Percentiles rank a stretch among this genome's conserved stretches.
Evolutionary conservation across 1,140 invertebrate species (phyloP).

Genomic region (Eulimnadia texana): DNA sequence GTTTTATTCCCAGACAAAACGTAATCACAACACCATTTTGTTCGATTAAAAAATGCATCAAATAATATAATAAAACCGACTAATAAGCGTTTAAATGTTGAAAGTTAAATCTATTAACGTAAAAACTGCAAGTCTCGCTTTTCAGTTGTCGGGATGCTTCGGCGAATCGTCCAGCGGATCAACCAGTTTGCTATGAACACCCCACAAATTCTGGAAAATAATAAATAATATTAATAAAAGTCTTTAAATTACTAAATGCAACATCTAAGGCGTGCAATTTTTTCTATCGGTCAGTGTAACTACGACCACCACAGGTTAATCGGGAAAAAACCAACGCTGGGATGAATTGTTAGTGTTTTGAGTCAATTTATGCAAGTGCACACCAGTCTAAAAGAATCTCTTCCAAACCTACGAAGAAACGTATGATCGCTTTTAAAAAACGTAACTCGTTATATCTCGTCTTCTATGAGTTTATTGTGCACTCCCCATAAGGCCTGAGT

Average conservation of each 20-base stretch:
- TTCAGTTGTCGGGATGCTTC: neutral
- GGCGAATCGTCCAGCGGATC: constrained; percentile 19
- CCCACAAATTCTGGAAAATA: constrained; percentile 34
- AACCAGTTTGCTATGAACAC: constrained; percentile 33
- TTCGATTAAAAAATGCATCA: too few relatives aligned
- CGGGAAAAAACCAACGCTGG: neutral
- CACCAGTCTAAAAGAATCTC: too few relatives aligned
- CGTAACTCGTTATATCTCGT: constrained; percentile 18
- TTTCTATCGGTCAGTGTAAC: neutral
- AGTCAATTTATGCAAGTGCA: neutral
- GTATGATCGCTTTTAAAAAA: neutral
- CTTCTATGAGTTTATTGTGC: constrained; percentile 51
- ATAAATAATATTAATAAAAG: constrained; percentile 16
- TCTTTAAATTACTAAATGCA: neutral
- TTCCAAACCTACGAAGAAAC: neutral
- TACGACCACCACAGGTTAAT: neutral
- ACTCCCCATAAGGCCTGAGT: constrained; percentile 49
- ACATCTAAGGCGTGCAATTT: neutral
- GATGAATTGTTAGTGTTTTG: neutral
- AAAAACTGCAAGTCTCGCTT: too few relatives aligned
- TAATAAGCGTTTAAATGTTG: too few relatives aligned
- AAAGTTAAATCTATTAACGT: too few relatives aligned
- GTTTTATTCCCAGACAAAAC: too few relatives aligned
- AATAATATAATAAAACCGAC: too few relatives aligned
- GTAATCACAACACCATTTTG: too few relatives aligned